Evolutionary conservation across 2,113 vertebrate genomes (phyloP).

Genomic region (Varanus komodoensis): DNA sequence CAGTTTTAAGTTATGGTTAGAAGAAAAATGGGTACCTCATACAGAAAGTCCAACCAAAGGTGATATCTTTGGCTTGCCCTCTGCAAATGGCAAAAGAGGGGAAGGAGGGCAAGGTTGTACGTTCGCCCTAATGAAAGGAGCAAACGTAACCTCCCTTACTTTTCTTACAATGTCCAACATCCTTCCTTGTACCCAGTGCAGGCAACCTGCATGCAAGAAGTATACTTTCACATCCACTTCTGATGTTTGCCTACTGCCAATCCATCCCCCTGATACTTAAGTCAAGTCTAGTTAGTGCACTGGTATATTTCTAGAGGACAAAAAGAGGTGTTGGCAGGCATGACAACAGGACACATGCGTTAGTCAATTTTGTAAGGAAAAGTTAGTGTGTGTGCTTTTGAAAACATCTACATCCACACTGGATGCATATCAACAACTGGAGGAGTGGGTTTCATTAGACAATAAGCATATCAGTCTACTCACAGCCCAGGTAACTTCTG

Average conservation of each 20-base stretch:
- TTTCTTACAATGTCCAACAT: neutral
- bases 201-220: neutral
- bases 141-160: neutral
- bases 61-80: neutral
- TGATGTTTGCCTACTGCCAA: neutral
- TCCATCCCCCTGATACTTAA: neutral
- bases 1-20: rapidly evolving
- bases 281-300: neutral
- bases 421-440: neutral
- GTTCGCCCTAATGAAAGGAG: neutral
- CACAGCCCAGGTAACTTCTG: neutral
- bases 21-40: neutral
- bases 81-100: rapidly evolving
- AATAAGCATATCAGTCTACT: neutral
- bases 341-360: neutral
- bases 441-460: neutral
- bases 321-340: neutral
- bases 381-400: no score
- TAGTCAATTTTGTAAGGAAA: neutral
- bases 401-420: neutral
- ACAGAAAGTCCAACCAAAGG: neutral
- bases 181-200: neutral
- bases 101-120: neutral
- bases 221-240: neutral
- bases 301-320: neutral